These are phyloP conservation scores for Neostethus bicornis DNA, from an alignment of 2,797 vertebrate species.

Conservation along the genomic window DNA sequence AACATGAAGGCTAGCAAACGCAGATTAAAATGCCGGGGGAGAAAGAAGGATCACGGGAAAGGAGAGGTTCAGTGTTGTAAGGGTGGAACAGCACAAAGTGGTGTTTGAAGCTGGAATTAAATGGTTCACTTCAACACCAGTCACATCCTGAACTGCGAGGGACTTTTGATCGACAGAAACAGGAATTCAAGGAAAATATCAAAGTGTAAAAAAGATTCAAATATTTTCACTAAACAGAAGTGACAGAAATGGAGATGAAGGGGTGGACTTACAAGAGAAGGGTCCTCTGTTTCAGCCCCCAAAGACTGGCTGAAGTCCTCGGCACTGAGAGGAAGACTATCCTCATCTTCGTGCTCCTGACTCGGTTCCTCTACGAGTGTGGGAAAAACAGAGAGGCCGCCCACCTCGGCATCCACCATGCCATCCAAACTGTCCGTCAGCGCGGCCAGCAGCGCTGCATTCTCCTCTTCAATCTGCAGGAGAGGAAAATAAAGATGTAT, in stretches of 20 bases:
- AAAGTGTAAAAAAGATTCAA: background rate
- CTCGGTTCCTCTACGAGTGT: conserved; percentile 83
- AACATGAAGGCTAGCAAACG: conserved; percentile 50
- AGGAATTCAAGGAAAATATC: background rate
- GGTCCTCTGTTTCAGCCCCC: conserved; percentile 88
- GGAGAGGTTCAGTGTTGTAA: conserved; percentile 1
- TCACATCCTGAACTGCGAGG: conserved; percentile 4
- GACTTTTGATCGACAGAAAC: conserved; percentile 29
- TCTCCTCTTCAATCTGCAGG: conserved; percentile 92
- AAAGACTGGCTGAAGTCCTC: conserved; percentile 77
- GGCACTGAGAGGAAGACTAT: conserved; percentile 65
- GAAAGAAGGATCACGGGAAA: conserved; percentile 31
- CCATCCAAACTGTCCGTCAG: conserved; percentile 95
- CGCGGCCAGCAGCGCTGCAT: conserved; percentile 93
- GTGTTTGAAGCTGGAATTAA: conserved; percentile 48
- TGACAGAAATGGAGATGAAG: background rate
- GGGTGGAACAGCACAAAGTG: background rate
- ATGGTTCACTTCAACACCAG: conserved; percentile 29
- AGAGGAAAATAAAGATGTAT: background rate
- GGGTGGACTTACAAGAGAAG: conserved; percentile 89
- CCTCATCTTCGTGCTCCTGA: conserved; percentile 79
- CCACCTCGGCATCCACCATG: conserved; percentile 91
- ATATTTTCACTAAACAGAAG: background rate
- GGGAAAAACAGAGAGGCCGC: conserved; percentile 89
- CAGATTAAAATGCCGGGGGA: conserved; percentile 37